These are phyloP conservation scores for Sialia sialis DNA, from an alignment of 2,113 vertebrate species.

Conservation along the genomic window DNA sequence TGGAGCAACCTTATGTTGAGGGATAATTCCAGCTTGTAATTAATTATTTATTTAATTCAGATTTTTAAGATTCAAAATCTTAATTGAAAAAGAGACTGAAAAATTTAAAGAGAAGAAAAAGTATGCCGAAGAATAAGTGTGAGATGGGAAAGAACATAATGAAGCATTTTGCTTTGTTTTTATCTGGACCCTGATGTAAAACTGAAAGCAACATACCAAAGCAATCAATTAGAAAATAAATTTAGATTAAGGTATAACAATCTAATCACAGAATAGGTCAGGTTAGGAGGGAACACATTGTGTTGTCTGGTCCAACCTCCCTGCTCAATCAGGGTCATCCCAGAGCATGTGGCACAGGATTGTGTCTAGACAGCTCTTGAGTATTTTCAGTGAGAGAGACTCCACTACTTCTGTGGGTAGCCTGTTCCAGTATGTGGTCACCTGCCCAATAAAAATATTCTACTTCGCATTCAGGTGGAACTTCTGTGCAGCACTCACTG, in stretches of 20 bases:
- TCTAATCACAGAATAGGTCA: neutral
- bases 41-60: neutral
- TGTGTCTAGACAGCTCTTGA: neutral
- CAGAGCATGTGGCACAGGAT: neutral
- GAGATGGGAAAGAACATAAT: neutral
- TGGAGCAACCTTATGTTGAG: neutral
- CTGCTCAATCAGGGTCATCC: neutral
- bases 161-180: neutral
- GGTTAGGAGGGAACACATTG: no score
- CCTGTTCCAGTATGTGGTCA: neutral
- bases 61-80: neutral
- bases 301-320: neutral
- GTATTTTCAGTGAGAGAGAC: neutral
- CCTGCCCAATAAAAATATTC: neutral
- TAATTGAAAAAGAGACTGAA: neutral
- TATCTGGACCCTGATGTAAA: neutral
- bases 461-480: rapidly evolving
- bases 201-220: neutral
- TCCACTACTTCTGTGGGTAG: neutral
- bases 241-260: neutral
- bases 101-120: neutral
- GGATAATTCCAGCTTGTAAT: neutral
- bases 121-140: neutral
- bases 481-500: neutral
- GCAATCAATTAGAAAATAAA: neutral